Conservation (phyloP, 2,113 vertebrate genomes). For the Sarotherodon lohbergeri region DNA sequence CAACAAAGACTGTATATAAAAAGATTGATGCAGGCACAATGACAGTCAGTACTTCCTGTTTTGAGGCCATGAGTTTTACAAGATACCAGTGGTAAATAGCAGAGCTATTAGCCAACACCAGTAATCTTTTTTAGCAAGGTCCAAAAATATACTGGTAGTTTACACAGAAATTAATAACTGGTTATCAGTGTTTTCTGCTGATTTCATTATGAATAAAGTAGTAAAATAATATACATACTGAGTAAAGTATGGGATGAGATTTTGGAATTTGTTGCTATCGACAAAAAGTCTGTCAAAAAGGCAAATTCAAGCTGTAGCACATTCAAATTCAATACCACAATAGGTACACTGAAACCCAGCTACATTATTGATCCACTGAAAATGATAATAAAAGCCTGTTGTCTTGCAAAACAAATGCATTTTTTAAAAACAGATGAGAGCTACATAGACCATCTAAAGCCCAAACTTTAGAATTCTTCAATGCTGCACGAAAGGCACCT, state of each 20-base stretch:
- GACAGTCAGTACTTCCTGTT: background rate
- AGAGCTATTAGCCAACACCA: background rate
- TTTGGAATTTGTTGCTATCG: accelerated
- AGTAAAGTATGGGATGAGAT: background rate
- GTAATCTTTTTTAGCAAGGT: background rate
- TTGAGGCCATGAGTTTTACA: background rate
- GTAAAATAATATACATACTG: background rate
- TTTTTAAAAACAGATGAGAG: accelerated
- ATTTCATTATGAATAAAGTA: background rate
- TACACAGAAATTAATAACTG: background rate
- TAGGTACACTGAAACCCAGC: background rate
- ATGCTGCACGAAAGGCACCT: background rate
- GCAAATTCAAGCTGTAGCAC: background rate
- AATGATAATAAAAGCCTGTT: background rate
- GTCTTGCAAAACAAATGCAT: background rate
- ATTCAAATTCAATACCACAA: background rate
- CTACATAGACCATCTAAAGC: background rate
- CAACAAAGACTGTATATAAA: background rate
- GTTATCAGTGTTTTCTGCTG: background rate
- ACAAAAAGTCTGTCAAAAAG: background rate
- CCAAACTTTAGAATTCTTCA: background rate
- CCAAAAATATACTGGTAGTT: background rate
- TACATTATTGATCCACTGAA: background rate
- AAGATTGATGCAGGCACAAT: background rate
- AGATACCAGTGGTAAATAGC: background rate